A percentile compares a stretch with the other conserved stretches of the same genome.
Conservation (phyloP, 2,113 vertebrate genomes). For the Cathartes aura region DNA sequence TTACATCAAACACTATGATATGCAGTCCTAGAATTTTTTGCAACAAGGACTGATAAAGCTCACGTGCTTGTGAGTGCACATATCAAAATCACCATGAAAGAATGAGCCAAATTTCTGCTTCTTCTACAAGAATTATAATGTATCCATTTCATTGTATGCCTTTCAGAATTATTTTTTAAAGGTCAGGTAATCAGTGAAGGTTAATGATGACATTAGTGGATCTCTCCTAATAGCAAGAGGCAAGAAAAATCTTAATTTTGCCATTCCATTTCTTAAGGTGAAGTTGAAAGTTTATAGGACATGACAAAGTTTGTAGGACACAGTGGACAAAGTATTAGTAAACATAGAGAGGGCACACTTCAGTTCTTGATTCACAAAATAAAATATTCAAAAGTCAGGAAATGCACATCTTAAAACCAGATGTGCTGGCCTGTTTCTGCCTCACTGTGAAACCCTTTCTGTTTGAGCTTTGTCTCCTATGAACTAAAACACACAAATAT, state of each 20-base stretch:
- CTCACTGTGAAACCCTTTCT: background rate
- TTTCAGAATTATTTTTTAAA: background rate
- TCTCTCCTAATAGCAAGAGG: background rate
- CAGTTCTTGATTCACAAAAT: background rate
- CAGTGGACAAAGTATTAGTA: background rate
- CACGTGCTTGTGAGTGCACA: background rate
- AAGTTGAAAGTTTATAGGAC: background rate
- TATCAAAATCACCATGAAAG: background rate
- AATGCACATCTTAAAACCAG: background rate
- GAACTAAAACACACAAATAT: background rate
- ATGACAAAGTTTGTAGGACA: background rate
- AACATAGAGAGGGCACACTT: background rate
- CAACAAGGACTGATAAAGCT: background rate
- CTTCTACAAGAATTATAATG: background rate
- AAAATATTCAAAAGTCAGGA: background rate
- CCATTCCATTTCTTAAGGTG: background rate
- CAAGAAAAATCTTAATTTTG: background rate
- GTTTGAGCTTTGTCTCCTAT: background rate
- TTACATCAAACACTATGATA: background rate
- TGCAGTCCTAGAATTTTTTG: background rate
- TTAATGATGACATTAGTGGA: background rate
- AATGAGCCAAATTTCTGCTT: background rate
- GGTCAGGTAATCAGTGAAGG: background rate
- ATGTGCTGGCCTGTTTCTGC: background rate
- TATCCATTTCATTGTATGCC: background rate